phyloP scores from a whole-genome alignment of 2,888 invertebrate species.

The Drosophila sordidula region DNA sequence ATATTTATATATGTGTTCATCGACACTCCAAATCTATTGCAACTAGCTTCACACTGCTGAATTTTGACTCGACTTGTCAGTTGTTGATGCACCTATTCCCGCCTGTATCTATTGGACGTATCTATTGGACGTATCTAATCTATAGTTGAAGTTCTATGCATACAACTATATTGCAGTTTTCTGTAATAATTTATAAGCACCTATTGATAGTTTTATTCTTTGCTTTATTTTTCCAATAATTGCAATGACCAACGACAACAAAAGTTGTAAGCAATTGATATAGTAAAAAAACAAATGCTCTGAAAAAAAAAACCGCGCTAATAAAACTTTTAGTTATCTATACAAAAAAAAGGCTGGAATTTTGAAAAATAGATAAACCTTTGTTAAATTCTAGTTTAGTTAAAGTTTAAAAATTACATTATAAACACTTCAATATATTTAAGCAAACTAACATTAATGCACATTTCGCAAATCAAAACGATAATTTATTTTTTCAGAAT shows the following conservation, averaged over 20 bases:
- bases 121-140: conserved; percentile 50
- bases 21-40: neutral
- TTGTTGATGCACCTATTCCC: conserved; percentile 6
- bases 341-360: no score
- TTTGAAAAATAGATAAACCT: no score
- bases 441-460: no score
- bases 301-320: neutral
- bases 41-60: neutral
- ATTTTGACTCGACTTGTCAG: neutral
- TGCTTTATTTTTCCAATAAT: neutral
- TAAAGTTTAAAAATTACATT: no score
- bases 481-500: no score
- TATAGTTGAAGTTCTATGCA: conserved; percentile 39
- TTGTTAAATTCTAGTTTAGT: no score
- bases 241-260: conserved; percentile 24
- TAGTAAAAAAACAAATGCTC: neutral
- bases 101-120: neutral
- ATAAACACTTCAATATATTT: no score
- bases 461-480: no score
- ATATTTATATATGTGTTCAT: neutral
- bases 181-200: conserved; percentile 29
- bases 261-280: neutral
- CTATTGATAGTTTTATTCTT: conserved; percentile 16
- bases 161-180: conserved; percentile 13
- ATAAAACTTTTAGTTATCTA: neutral